Evolutionary conservation across 2,113 vertebrate species (phyloP), one percentile per base, ranked within the genome.

Genomic region (Lepisosteus osseus): DNA sequence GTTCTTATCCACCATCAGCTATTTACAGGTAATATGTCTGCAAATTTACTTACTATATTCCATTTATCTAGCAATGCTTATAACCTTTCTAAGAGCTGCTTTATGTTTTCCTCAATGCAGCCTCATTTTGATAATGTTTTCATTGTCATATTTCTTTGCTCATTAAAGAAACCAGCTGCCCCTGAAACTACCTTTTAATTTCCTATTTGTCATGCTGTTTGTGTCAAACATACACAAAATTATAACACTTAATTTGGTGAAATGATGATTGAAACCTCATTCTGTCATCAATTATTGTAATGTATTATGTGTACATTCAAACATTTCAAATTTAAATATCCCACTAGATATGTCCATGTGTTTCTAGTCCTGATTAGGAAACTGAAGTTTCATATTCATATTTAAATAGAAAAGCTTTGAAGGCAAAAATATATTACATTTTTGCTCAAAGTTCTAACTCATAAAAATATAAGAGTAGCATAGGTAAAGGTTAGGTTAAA

Each of bases 1-100:
- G 96, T 73, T 93, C 92, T 13, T 95, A 95, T 72, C 97, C 97
- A 2, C 92, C 95, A 15, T 97, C 96, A 80, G 96, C 97, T 68
- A 98, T 99, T 82, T 99, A 99, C 92, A 99, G 97, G 97, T 98
- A 86, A 87, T 74, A 7, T 4, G 5, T n/a, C 51, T 47, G 0
- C 7, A 7, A 13, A 55, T 2, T 6, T 62, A 43, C 9, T 17
- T 9, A 2, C 59, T n/a, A 29, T 66, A 15, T 6, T 7, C 44
- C 65, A 11, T 59, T 12, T 4, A 15, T 29, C 29, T 29, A 29
- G 29, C 29, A 29, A 29, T 29, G 29, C 29, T 29, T 40, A 42
- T 62, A 2, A 40, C 14, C 29, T 29, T 29, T 29, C 29, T 29
- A 29, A 29, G 2, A 9, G 47, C 47, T 0, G 47, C 47, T 51